Conservation (phyloP, 2,888 invertebrate species). For the Microctonus aethiopoides region DNA sequence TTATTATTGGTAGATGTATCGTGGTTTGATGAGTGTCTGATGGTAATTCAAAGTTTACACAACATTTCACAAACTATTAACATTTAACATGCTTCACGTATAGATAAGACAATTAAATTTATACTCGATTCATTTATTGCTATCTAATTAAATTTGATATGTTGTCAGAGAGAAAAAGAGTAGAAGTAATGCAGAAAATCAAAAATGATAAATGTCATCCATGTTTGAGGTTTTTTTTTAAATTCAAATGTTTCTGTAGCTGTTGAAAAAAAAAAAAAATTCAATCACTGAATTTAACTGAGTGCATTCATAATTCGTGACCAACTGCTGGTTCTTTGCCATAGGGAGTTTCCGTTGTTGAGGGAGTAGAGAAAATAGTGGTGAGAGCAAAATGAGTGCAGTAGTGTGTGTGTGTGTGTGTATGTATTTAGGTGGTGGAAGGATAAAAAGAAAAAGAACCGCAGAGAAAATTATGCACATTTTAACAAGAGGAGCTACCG, state of each 20-base stretch:
- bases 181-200: neutral
- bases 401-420: neutral
- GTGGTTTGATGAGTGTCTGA: no score
- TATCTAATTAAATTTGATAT: no score
- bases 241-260: neutral
- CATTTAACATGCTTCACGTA: no score
- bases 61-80: neutral
- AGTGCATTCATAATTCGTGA: conserved; percentile 22
- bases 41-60: neutral
- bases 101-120: conserved; percentile 35
- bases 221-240: neutral
- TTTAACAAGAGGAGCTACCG: conserved; percentile 31
- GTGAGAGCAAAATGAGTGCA: neutral
- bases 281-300: conserved; percentile 22
- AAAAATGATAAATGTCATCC: neutral
- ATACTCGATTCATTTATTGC: no score
- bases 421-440: neutral
- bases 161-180: neutral
- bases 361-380: conserved; percentile 18
- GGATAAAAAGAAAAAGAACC: neutral
- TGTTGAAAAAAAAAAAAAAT: conserved; percentile 12
- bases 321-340: neutral
- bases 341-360: conserved; percentile 9
- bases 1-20: no score
- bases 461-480: conserved; percentile 31